A percentile compares a stretch with the other conserved stretches of the same genome.
phyloP scores from a whole-genome alignment of 2,797 vertebrate species.

The Trachurus trachurus region DNA sequence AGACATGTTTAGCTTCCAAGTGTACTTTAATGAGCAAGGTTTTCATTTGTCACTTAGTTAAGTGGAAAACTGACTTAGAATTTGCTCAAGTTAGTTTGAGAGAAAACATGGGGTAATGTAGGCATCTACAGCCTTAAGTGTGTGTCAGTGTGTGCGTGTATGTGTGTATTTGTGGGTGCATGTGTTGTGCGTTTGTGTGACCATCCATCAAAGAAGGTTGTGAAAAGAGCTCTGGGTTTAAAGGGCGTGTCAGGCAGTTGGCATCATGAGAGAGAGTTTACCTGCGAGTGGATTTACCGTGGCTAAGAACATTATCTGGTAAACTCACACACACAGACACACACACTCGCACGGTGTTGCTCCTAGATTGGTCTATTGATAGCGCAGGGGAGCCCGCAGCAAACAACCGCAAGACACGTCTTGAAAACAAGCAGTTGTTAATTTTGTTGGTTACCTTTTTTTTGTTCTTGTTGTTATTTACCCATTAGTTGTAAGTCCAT shows the following conservation, averaged over 20 bases:
- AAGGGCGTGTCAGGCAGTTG: constrained; percentile 47
- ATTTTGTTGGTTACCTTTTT: constrained; percentile 42
- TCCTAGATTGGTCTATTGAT: constrained; percentile 59
- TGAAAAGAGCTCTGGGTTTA: constrained; percentile 36
- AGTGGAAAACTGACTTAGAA: constrained; percentile 29
- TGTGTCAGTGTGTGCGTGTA: neutral
- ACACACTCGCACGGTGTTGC: constrained; percentile 20
- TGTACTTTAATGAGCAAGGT: constrained; percentile 58
- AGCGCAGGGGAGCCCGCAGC: constrained; percentile 63
- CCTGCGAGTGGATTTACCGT: constrained; percentile 65
- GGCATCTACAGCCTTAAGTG: constrained; percentile 50
- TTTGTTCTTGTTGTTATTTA: constrained; percentile 34
- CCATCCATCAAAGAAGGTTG: constrained; percentile 28
- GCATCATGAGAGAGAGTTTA: constrained; percentile 51
- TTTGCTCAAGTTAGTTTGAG: constrained; percentile 10
- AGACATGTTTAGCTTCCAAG: constrained; percentile 60
- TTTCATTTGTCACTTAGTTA: constrained; percentile 28
- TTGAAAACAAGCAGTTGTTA: constrained; percentile 58
- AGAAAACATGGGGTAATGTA: constrained; percentile 31
- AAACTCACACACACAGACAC: constrained; percentile 20
- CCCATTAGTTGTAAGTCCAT: constrained; percentile 61
- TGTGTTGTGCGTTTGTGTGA: neutral
- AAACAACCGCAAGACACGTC: constrained; percentile 46
- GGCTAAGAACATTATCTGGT: constrained; percentile 64
- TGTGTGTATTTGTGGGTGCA: neutral